phyloP scores from a whole-genome alignment of 2,113 vertebrate genomes.

The Odocoileus virginianus region DNA sequence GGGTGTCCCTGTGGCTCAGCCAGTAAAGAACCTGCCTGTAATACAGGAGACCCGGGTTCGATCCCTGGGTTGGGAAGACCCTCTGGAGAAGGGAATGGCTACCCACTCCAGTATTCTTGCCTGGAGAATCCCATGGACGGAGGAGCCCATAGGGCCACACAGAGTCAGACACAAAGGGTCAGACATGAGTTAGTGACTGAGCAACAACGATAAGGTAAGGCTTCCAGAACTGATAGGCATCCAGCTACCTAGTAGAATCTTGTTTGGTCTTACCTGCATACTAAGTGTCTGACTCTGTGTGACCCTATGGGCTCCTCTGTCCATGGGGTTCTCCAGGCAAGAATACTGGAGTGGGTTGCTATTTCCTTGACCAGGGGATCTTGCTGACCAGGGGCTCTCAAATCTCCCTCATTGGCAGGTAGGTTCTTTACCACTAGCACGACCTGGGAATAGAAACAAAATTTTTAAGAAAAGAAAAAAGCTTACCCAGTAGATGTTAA shows the following conservation, averaged over 20 bases:
- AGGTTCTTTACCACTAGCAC: not conserved
- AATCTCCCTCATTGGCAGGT: not conserved
- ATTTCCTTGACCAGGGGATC: not conserved
- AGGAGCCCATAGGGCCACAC: not conserved
- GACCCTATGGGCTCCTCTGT: not conserved
- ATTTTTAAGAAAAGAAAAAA: not conserved
- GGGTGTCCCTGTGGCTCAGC: not conserved
- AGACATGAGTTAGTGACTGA: not conserved
- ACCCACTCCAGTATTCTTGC: not conserved
- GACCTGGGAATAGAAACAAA: not conserved
- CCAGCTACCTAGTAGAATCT: not conserved
- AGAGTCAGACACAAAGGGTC: not conserved
- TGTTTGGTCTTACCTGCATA: not conserved
- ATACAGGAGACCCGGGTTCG: not conserved
- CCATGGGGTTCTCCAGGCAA: not conserved
- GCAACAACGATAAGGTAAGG: not conserved
- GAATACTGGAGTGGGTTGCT: not conserved
- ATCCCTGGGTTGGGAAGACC: not conserved
- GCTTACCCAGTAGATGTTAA: not conserved
- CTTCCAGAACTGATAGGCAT: not conserved
- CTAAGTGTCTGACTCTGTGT: not conserved
- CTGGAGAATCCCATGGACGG: not conserved
- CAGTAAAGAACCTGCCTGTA: not conserved
- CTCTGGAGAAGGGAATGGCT: not conserved
- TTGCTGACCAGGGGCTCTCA: not conserved